phyloP scores from a whole-genome alignment of 2,888 invertebrate genomes.

The Perithous albicinctus region DNA sequence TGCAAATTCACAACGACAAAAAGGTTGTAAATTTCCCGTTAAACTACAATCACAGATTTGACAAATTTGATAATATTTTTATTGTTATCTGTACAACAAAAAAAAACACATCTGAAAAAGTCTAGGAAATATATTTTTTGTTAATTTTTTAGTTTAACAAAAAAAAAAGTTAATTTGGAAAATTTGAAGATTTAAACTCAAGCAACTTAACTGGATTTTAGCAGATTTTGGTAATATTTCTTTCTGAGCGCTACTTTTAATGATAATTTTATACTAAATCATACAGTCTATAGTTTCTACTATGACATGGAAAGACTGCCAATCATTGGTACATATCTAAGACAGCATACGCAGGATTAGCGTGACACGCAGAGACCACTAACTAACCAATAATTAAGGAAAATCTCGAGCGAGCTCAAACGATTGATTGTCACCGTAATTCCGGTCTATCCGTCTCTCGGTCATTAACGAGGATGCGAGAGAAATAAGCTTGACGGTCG shows the following conservation, averaged over 20 bases:
- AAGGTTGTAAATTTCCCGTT: too few species aligned
- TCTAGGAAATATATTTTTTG: too few species aligned
- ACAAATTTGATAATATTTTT: too few species aligned
- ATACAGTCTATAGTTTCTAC: neutral
- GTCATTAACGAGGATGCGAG: constrained; percentile 58
- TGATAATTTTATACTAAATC: neutral
- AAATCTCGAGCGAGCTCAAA: constrained; percentile 18
- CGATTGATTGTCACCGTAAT: constrained; percentile 31
- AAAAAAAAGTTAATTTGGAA: too few species aligned
- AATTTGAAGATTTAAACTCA: too few species aligned
- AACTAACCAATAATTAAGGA: constrained; percentile 31
- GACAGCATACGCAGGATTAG: neutral
- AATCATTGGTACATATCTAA: neutral
- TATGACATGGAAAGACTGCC: neutral
- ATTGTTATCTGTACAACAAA: too few species aligned
- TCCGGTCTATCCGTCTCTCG: constrained; percentile 54
- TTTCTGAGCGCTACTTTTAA: neutral
- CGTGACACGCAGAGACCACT: constrained; percentile 7
- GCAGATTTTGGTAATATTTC: neutral
- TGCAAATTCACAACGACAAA: too few species aligned
- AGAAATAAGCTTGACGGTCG: constrained; percentile 34
- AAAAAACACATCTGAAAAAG: too few species aligned
- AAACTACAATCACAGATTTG: too few species aligned
- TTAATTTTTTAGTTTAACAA: too few species aligned
- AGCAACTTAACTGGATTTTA: too few species aligned